phyloP scores from a whole-genome alignment of 2,113 vertebrate species.

The Stegostoma tigrinum region DNA sequence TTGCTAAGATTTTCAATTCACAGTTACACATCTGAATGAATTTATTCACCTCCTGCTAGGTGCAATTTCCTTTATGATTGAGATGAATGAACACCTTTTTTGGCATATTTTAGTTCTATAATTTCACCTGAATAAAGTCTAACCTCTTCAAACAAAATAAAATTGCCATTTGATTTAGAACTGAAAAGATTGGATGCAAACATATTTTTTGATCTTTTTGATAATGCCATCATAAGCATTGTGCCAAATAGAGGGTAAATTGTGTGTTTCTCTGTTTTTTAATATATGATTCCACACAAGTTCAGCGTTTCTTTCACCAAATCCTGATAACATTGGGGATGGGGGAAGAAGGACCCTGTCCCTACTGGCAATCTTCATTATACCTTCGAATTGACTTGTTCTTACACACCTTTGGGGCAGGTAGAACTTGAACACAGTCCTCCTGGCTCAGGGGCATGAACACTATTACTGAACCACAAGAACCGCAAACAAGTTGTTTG shows the following conservation, averaged over 20 bases:
- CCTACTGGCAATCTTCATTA: too few species aligned
- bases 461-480: too few species aligned
- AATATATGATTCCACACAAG: too few species aligned
- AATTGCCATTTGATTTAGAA: constrained; percentile 23
- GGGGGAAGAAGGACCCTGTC: too few species aligned
- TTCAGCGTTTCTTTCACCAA: too few species aligned
- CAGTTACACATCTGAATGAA: constrained; percentile 9
- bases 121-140: constrained; percentile 2
- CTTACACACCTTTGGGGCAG: too few species aligned
- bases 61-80: constrained; percentile 32
- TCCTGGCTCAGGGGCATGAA: too few species aligned
- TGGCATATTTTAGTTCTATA: constrained; percentile 19
- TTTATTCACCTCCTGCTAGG: constrained; percentile 36
- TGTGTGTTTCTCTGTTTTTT: background rate
- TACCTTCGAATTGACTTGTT: too few species aligned
- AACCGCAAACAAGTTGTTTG: too few species aligned
- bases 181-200: background rate
- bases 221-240: background rate
- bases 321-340: too few species aligned
- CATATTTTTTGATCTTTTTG: background rate
- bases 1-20: constrained; percentile 30
- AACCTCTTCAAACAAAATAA: constrained; percentile 29
- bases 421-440: too few species aligned
- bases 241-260: background rate
- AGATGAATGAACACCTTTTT: background rate